These are phyloP conservation scores for Apamea monoglypha DNA, from an alignment of 2,888 invertebrate species.

Conservation along the genomic window DNA sequence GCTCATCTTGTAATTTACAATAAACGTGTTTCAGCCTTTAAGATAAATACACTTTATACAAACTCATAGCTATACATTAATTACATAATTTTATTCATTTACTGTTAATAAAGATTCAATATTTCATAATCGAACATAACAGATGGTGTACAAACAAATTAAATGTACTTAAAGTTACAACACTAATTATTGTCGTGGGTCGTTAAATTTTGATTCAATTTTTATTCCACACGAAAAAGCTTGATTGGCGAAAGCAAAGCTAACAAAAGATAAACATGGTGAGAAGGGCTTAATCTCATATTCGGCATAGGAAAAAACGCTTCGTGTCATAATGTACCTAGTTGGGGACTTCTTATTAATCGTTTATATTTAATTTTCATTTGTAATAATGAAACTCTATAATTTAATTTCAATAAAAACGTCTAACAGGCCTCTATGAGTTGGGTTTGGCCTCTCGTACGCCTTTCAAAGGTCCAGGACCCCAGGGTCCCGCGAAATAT, in stretches of 20 bases:
- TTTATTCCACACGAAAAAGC: slow-evolving; percentile 63
- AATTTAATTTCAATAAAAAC: not conserved
- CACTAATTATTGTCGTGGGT: slow-evolving; percentile 88
- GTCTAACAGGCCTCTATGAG: not conserved
- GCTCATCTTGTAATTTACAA: slow-evolving; percentile 47
- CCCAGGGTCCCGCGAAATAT: not conserved
- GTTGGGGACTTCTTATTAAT: not conserved
- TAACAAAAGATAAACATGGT: slow-evolving; percentile 41
- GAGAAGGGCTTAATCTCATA: slow-evolving; percentile 29
- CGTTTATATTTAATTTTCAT: not conserved
- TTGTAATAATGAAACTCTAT: not conserved
- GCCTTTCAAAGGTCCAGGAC: not conserved
- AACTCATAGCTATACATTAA: slow-evolving; percentile 66
- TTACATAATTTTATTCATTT: slow-evolving; percentile 61
- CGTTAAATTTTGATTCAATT: slow-evolving; percentile 72
- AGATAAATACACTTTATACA: slow-evolving; percentile 68
- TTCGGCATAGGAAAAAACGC: slow-evolving; percentile 33
- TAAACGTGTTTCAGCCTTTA: slow-evolving; percentile 57
- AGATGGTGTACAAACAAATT: slow-evolving; percentile 59
- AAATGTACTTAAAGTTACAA: slow-evolving; percentile 73
- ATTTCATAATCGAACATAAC: slow-evolving; percentile 62
- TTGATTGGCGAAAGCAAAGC: slow-evolving; percentile 43
- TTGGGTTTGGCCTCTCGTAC: not conserved
- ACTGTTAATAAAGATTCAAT: slow-evolving; percentile 67
- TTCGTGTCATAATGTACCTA: slow-evolving; percentile 7